phyloP scores from a whole-genome alignment of 2,797 vertebrate genomes.

The Acropternis orthonyx region DNA sequence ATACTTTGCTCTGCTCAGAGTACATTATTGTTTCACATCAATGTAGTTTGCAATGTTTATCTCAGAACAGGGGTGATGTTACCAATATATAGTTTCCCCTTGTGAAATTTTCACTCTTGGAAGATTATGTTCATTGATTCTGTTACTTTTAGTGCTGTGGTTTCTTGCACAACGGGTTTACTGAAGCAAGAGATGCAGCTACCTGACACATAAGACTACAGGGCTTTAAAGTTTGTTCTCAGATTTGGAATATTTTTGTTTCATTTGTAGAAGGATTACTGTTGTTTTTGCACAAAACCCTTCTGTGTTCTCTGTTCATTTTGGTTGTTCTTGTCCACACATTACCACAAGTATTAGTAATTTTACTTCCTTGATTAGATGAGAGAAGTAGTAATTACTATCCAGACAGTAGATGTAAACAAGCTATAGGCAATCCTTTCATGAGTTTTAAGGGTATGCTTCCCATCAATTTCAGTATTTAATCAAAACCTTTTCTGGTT shows the following conservation, averaged over 20 bases:
- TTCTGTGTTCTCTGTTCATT: not conserved
- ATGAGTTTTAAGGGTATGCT: not conserved
- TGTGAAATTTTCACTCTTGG: not conserved
- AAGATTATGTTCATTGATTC: not conserved
- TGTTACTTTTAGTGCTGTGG: not conserved
- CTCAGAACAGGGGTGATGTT: not conserved
- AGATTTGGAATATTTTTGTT: not conserved
- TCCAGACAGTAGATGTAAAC: not conserved
- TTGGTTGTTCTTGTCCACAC: not conserved
- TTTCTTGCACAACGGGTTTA: not conserved
- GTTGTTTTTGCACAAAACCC: rapidly evolving
- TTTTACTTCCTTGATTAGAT: not conserved
- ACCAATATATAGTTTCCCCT: not conserved
- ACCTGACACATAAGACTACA: not conserved
- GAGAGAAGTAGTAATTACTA: not conserved
- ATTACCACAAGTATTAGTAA: not conserved
- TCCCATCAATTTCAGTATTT: not conserved
- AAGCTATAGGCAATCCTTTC: rapidly evolving
- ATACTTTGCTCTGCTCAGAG: not conserved
- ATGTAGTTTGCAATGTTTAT: not conserved
- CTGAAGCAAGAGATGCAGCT: not conserved
- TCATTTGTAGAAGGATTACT: not conserved
- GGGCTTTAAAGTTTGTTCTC: not conserved
- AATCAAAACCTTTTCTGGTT: not conserved
- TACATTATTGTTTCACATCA: not conserved